A percentile compares a stretch with the other conserved stretches of the same genome.
phyloP scores from a whole-genome alignment of 2,113 vertebrate genomes.

The Ascaphus truei region DNA sequence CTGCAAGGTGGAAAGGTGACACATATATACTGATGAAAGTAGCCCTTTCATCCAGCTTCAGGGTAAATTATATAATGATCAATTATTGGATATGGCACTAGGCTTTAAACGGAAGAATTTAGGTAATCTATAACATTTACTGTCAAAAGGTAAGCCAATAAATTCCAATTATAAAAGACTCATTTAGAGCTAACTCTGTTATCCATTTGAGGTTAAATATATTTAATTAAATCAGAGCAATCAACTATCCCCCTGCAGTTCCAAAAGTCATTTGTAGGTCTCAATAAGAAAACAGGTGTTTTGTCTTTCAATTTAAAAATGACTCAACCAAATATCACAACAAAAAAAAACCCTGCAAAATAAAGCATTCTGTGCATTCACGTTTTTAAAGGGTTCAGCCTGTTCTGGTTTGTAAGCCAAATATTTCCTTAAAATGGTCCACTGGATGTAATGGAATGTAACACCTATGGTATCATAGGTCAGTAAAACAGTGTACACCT shows the following conservation, averaged over 20 bases:
- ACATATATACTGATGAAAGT: not conserved
- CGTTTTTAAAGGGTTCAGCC: not conserved
- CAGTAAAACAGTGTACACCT: too few relatives aligned
- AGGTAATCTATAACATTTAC: constrained; percentile 29
- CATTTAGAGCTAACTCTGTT: constrained; percentile 27
- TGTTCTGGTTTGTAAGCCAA: not conserved
- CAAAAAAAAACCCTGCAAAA: not conserved
- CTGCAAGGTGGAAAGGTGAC: not conserved
- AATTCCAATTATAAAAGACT: constrained; percentile 30
- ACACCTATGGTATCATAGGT: too few relatives aligned
- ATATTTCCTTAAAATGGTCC: not conserved
- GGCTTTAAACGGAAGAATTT: constrained; percentile 8
- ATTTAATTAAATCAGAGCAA: constrained; percentile 28
- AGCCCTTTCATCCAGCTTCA: constrained; percentile 2
- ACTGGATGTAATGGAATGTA: too few relatives aligned
- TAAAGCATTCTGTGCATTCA: not conserved
- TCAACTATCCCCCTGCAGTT: constrained; percentile 23
- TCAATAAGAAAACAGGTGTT: constrained; percentile 10
- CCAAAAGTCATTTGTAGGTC: constrained; percentile 28
- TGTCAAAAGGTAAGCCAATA: constrained; percentile 36
- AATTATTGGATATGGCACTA: constrained; percentile 32
- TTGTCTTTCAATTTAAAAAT: not conserved
- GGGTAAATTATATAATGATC: constrained; percentile 28
- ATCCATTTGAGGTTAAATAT: constrained; percentile 30
- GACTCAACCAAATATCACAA: too few relatives aligned